phyloP scores from a whole-genome alignment of 2,797 vertebrate genomes.

The Gymnothorax reevesii region DNA sequence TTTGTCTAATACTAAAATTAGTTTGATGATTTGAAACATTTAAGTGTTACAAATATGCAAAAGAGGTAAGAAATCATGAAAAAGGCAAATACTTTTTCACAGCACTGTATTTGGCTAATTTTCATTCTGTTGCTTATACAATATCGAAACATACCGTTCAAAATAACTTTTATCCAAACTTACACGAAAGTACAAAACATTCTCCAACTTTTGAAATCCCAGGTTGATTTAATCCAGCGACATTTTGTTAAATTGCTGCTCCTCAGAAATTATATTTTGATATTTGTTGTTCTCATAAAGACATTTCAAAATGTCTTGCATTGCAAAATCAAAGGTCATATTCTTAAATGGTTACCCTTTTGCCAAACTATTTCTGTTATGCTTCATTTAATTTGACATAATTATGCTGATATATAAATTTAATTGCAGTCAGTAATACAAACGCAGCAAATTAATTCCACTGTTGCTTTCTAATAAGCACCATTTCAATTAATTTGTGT shows the following conservation, averaged over 20 bases:
- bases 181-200: too few relatives aligned
- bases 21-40: too few relatives aligned
- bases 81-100: too few relatives aligned
- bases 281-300: neutral
- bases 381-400: neutral
- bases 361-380: neutral
- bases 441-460: neutral
- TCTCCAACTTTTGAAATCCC: too few relatives aligned
- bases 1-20: too few relatives aligned
- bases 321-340: conserved; percentile 3
- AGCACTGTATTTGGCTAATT: too few relatives aligned
- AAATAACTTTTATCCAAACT: too few relatives aligned
- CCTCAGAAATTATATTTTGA: neutral
- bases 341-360: neutral
- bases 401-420: neutral
- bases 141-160: too few relatives aligned
- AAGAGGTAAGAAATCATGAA: too few relatives aligned
- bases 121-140: too few relatives aligned
- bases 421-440: neutral
- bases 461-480: neutral
- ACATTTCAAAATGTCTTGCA: neutral
- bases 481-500: neutral
- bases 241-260: neutral
- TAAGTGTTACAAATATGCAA: too few relatives aligned
- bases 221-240: too few relatives aligned